Evolutionary conservation across 1,140 invertebrate species (phyloP).

Genomic region (Cydia pomonella): DNA sequence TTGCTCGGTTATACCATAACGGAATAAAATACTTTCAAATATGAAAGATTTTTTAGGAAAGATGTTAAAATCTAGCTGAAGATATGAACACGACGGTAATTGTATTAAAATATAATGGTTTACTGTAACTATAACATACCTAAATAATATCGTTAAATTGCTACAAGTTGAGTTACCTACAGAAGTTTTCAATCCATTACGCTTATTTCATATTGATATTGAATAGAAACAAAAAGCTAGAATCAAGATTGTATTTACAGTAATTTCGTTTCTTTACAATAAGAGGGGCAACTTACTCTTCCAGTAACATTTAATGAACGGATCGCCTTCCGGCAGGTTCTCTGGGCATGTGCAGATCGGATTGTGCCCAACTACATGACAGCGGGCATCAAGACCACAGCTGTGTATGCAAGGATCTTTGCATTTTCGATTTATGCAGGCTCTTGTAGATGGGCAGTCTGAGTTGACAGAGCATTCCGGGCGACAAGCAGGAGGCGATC

Average conservation of each 20-base stretch:
- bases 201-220: too few species aligned
- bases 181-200: too few species aligned
- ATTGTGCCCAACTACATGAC: constrained; percentile 91
- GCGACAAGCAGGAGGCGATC: constrained; percentile 88
- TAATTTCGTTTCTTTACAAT: not conserved
- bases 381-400: constrained; percentile 89
- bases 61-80: too few species aligned
- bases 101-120: too few species aligned
- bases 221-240: not conserved
- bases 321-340: constrained; percentile 88
- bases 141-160: too few species aligned
- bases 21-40: too few species aligned
- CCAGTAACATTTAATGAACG: constrained; percentile 87
- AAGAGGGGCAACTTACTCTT: constrained; percentile 81
- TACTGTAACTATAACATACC: too few species aligned
- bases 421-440: constrained; percentile 91
- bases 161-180: too few species aligned
- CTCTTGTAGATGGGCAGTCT: constrained; percentile 86
- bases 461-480: constrained; percentile 90
- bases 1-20: too few species aligned
- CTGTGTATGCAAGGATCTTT: constrained; percentile 89
- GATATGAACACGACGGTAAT: too few species aligned
- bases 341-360: constrained; percentile 91
- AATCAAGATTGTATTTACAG: not conserved
- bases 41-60: too few species aligned